Base-by-base conservation (phyloP, 1,140 invertebrate genomes). In the Thaumetopoea pityocampa region DNA sequence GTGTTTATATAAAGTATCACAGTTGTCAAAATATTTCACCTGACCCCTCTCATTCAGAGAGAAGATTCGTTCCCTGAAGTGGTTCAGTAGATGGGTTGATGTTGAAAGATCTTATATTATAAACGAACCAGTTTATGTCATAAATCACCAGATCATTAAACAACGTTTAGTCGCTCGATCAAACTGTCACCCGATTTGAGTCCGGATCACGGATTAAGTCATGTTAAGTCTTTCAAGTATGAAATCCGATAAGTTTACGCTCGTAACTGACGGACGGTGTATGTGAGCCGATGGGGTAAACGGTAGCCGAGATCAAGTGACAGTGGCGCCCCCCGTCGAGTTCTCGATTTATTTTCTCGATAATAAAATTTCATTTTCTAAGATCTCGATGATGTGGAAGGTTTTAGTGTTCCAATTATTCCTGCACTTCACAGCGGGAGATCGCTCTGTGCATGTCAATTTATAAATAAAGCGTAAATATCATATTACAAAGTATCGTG, bases 291-390 rank as follows among this genome's bases (percentile, higher is more conserved):
- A 68, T 56, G 51, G 60, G 63, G 67, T 68, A 69, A 69, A 78
- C 71, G 60, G 77, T 81, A 78, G 77, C 77, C 44, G 49, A 42
- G 61, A 66, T 80, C 67, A 50, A 32, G 59, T 80, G 70, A 77
- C 69, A 50, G 37, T 38, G 45, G 54, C 56, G 53, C 77, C 72
- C 62, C 73, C 77, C 61, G 69, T 53, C 35, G 63, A 47, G 36
- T n/a, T 11, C 26, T 35, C 30, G 33, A 41, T 32, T 53, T 46
- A 37, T 59, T 54, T 48, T 51, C 38, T 40, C 40, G 19, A 42
- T 47, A 42, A 41, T 37, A 36, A 34, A 36, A 40, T 41, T 27
- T 27, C 45, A 47, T 43, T 50, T 43, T 43, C 40, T 17, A 16
- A 30, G 34, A 37, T 34, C 36, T 43, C 23, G 20, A 27, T 41